A percentile compares a stretch with the other conserved stretches of the same genome.
phyloP scores from a whole-genome alignment of 2,113 vertebrate species.

The Xyrauchen texanus region DNA sequence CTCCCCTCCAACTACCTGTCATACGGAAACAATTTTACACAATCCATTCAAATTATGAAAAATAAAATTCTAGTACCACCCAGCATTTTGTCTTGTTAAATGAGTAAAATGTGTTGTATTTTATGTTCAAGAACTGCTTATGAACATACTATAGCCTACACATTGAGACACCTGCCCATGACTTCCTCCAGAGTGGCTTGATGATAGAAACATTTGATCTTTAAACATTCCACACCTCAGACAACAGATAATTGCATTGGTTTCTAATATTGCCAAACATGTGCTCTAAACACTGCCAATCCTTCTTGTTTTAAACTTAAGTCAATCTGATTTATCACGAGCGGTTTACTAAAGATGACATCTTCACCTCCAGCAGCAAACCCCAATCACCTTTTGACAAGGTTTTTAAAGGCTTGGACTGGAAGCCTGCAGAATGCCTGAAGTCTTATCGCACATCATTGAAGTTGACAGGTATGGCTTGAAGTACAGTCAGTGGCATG shows the following conservation, averaged over 20 bases:
- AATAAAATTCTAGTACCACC: no score
- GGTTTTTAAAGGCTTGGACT: background rate
- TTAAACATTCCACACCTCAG: conserved; percentile 29
- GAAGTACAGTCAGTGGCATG: conserved; percentile 11
- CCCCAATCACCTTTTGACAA: background rate
- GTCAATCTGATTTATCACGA: background rate
- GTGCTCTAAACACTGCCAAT: background rate
- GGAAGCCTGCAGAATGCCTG: background rate
- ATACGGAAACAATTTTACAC: no score
- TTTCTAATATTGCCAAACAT: background rate
- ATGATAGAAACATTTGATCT: conserved; percentile 14
- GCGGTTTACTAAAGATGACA: background rate
- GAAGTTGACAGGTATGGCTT: conserved; percentile 24
- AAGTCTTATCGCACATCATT: conserved; percentile 3
- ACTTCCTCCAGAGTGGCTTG: background rate
- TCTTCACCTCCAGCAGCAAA: conserved; percentile 3
- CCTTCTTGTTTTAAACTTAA: background rate
- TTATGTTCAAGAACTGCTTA: background rate
- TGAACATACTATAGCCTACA: no score
- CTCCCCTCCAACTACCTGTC: no score
- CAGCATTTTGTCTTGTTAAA: no score
- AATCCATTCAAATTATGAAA: no score
- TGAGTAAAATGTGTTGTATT: background rate
- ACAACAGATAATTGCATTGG: conserved; percentile 6
- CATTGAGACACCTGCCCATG: background rate